These are phyloP conservation scores for Nymphalis io DNA, from an alignment of 1,140 invertebrate species.

Conservation along the genomic window DNA sequence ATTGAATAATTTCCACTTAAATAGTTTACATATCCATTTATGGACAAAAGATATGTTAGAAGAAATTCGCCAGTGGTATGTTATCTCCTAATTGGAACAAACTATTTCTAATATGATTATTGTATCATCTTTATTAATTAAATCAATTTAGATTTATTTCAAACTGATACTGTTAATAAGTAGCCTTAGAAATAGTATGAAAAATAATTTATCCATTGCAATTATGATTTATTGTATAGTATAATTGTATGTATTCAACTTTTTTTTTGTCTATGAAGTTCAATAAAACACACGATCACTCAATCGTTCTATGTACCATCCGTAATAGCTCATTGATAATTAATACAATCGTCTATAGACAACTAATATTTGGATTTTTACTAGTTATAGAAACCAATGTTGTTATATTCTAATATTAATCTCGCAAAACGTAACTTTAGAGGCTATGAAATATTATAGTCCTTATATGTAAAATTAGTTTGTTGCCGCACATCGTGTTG, in stretches of 20 bases:
- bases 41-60: slow-evolving; percentile 2
- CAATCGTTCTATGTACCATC: no score
- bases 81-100: not conserved
- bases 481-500: slow-evolving; percentile 13
- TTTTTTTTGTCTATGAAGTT: no score
- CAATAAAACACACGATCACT: no score
- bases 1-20: not conserved
- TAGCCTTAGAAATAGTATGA: no score
- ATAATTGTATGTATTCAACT: no score
- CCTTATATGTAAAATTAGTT: slow-evolving; percentile 19
- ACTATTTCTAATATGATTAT: not conserved
- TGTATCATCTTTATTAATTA: not conserved
- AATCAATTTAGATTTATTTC: not conserved
- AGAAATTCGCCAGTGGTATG: not conserved
- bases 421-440: not conserved
- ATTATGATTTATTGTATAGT: no score
- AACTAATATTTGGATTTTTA: no score
- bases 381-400: not conserved
- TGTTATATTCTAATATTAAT: not conserved
- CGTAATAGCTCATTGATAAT: no score
- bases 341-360: no score
- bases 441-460: not conserved
- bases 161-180: no score
- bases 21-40: slow-evolving; percentile 1
- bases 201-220: no score